Evolutionary conservation across 2,888 invertebrate species (phyloP), one percentile per base, ranked within the genome.

Genomic region (Hedya salicella): DNA sequence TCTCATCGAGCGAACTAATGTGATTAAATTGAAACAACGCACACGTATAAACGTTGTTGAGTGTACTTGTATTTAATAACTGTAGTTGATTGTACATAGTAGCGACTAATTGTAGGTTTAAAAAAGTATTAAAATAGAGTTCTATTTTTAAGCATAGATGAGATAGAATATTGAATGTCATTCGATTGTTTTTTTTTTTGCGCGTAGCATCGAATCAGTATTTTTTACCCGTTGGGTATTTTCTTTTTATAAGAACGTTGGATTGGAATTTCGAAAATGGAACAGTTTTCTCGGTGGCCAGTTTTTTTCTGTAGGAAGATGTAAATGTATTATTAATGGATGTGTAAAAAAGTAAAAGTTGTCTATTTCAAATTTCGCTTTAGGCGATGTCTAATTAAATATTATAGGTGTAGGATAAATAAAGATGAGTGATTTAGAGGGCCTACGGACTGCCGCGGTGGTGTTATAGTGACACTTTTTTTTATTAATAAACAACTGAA

Each of bases 201-300:
- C 85, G 80, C 77, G 79, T 86, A 85, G 89, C 90, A 90, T 87
- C 90, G 91, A 91, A 89, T 73, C 88, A 88, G 87, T 89, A 88
- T 89, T 88, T 82, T 78, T 78, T 77, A 78, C 69, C 67, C 69
- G 73, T 71, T 70, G 66, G 66, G 66, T 66, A 66, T 66, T 42
- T 59, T 42, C 52, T 53, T 65, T 66, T 54, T 19, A 64, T 59
- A 64, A 59, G 56, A 21, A 44, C 49, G 56, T 63, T 49, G 40
- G n/a, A 59, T 65, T 21, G 46, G 53, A 39, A 63, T 48, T 65
- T 36, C 32, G 30, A 36, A n/a, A 44, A 36, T 21, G 66, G 69
- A 75, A 70, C 72, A n/a, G 25, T 25, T 68, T 56, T 77, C 80
- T 81, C 75, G 77, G 80, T 85, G 89, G 88, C 89, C 88, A 88